Base-by-base conservation (phyloP, 1,140 invertebrate species). In the Zaprionus taronus region DNA sequence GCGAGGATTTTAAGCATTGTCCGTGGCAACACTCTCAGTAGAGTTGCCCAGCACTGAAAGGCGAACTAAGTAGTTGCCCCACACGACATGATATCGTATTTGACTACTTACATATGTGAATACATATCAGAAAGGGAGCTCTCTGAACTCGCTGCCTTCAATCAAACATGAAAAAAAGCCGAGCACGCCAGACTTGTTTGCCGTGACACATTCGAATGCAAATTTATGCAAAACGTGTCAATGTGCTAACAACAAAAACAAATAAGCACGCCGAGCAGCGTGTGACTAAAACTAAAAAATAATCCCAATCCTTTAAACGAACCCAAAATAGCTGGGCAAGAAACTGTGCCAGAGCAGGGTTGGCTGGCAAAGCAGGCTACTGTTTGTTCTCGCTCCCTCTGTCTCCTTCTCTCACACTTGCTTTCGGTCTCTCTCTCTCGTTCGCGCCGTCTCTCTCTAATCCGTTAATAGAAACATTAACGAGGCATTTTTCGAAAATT, bases 381-480 rank as follows among this genome's bases (percentile, higher is more conserved):
- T 31, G 6, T 31, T 31, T 31, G 9, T 34, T 31, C n/a, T 28
- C 20, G 17, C 57, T 17, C 49, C 72, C 53, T 76, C 47, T 57
- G 71, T 81, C 57, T 17, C 49, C 72, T 57, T 76, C 47, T 57
- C 74, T 81, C 80, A 86, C 83, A 38, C 12, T 14, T 7, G 36
- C 36, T 11, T 14, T 14, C 12, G 36, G 2, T 20, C 17, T 62
- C 31, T 7, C 69, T 38, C 12, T n/a, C 17, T 53, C 64, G 20
- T 24, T 76, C 47, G 66, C 44, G 56, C 78, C 79, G 84, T 81
- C 81, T 62, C 77, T 68, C 81, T 89, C 81, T 92, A 92, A 92
- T 92, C 91, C 87, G 83, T 92, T 92, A 92, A 92, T 92, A 91
- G 91, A 92, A 92, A 92, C 91, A 92, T 92, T 92, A 92, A 91